phyloP scores from a whole-genome alignment of 2,888 invertebrate genomes.

The Sarcophaga rosellei region DNA sequence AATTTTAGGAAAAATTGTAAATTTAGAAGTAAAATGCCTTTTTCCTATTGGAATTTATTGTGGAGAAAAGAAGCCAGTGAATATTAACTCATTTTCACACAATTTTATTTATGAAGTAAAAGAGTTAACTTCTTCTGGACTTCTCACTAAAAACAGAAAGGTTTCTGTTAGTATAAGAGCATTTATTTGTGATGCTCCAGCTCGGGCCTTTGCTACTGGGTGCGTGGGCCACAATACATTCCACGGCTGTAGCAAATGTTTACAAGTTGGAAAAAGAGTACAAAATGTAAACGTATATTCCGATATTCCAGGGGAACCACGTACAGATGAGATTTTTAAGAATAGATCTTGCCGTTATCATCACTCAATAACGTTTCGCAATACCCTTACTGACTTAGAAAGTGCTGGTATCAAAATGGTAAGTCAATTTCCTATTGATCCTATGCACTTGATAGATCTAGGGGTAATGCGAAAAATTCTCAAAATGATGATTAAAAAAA shows the following conservation, averaged over 20 bases:
- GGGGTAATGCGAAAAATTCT: slow-evolving; percentile 20
- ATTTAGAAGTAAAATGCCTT: slow-evolving; percentile 13
- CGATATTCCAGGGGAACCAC: too few relatives aligned
- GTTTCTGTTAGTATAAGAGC: slow-evolving; percentile 1
- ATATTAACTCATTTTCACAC: not conserved
- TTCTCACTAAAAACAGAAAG: not conserved
- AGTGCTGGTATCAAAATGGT: slow-evolving; percentile 12
- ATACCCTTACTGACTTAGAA: not conserved
- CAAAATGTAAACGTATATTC: too few relatives aligned
- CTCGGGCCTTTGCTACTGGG: slow-evolving; percentile 26
- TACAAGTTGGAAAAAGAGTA: slow-evolving; percentile 6
- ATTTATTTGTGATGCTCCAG: slow-evolving; percentile 34
- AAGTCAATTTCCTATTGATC: slow-evolving; percentile 15
- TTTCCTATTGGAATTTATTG: not conserved
- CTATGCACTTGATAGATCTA: slow-evolving; percentile 11
- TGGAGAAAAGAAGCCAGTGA: slow-evolving; percentile 16
- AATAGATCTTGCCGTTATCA: too few relatives aligned
- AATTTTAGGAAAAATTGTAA: slow-evolving; percentile 19
- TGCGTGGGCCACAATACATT: slow-evolving; percentile 36
- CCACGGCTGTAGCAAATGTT: slow-evolving; percentile 28
- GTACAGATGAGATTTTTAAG: too few relatives aligned
- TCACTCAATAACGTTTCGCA: too few relatives aligned
- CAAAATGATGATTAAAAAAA: slow-evolving; percentile 6
- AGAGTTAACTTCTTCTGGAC: not conserved
- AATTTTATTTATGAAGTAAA: too few relatives aligned